Evolutionary conservation across 2,797 vertebrate genomes (phyloP).

Genomic region (Sus cebifrons): DNA sequence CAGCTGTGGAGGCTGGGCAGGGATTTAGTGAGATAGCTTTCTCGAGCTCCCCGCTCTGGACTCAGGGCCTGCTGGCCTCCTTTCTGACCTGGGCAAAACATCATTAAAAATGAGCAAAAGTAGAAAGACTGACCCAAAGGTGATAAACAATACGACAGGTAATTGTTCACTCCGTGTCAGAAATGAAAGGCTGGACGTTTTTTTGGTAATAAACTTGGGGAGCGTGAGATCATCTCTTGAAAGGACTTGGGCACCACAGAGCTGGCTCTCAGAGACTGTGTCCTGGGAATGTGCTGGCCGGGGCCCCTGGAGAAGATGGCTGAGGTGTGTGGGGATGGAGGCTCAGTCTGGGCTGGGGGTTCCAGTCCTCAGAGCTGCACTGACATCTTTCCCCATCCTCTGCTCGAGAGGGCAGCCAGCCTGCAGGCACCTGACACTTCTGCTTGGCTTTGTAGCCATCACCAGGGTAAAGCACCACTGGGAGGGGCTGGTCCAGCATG

Average conservation of each 20-base stretch:
- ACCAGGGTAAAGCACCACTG: fast-evolving
- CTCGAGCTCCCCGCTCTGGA: background rate
- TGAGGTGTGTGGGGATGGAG: fast-evolving
- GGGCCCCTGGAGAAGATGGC: background rate
- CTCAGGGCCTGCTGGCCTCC: background rate
- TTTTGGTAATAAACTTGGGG: background rate
- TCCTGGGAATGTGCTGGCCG: background rate
- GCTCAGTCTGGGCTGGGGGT: fast-evolving
- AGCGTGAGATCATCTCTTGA: background rate
- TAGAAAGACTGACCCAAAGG: background rate
- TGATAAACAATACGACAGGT: background rate
- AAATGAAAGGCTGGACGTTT: background rate
- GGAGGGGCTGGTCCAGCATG: fast-evolving
- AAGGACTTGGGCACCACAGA: fast-evolving
- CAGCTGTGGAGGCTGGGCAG: background rate
- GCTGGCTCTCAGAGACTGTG: background rate
- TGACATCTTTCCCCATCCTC: too few relatives aligned
- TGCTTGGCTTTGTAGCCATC: background rate
- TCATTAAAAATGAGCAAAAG: background rate
- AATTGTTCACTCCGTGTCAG: background rate
- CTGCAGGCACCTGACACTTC: fast-evolving
- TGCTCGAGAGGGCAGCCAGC: background rate
- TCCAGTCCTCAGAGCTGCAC: background rate
- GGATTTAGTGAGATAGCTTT: too few relatives aligned
- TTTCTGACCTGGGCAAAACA: too few relatives aligned